Base-by-base conservation (phyloP, 2,113 vertebrate genomes). In the Cinclus cinclus region DNA sequence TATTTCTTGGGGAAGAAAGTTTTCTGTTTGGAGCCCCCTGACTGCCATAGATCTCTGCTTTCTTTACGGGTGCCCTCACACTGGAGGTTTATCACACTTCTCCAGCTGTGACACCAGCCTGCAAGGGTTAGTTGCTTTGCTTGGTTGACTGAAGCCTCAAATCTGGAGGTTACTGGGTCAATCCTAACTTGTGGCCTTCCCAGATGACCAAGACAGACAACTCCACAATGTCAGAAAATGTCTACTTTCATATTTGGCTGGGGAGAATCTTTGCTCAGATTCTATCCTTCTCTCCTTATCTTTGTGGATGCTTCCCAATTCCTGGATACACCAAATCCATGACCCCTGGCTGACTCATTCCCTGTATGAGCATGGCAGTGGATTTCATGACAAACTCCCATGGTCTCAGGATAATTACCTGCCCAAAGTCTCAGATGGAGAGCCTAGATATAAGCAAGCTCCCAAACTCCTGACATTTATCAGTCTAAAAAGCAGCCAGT, bases 391-490 rank as follows among this genome's bases (percentile, higher is more conserved):
- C 90, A 88, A 93, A 97, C 84, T 95, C 73, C 49, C 58, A 8
- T 63, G 79, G 94, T 95, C 90, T 76, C 70, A 39, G 69, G 93
- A 96, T 97, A 97, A 97, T 97, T 97, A 97, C 95, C 95, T 96
- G 95, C 93, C 87, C 79, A 47, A 87, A 96, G 92, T 78, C 94
- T 97, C 83, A 63, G 97, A 97, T 96, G 85, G 77, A 96, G 77
- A 10, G 6, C 89, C 73, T 35, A 81, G 97, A 97, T 97, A 97
- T 93, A 97, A 85, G 78, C 89, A 89, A 95, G 84, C 71, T 96
- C 92, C 85, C 92, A 96, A 95, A 96, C 89, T 95, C 95, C 95
- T 97, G 96, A 94, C 97, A 97, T 97, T 97, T 97, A 96, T 97
- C 96, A 95, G 80, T 97, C 95, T 93, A 81, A 96, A 96, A 87